phyloP scores from a whole-genome alignment of 2,797 vertebrate genomes.

The Gallirallus australis region DNA sequence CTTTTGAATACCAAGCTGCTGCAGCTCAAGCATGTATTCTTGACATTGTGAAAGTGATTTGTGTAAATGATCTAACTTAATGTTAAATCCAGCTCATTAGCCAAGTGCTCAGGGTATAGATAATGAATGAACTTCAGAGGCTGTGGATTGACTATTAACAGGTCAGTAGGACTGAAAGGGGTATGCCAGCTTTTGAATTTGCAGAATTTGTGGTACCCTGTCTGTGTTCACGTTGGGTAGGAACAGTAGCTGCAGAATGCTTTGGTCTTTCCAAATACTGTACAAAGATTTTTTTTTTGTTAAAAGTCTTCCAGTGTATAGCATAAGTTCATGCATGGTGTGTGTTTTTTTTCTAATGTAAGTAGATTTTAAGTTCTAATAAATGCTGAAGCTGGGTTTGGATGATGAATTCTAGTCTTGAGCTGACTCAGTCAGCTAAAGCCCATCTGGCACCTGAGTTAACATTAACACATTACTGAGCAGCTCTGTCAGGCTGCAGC shows the following conservation, averaged over 20 bases:
- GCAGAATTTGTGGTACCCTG: not conserved
- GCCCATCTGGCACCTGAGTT: not conserved
- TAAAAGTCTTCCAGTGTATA: rapidly evolving
- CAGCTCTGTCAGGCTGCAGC: not conserved
- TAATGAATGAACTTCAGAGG: not conserved
- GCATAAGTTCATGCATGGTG: not conserved
- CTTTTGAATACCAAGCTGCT: not conserved
- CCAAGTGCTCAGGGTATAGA: not conserved
- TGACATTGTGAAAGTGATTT: not conserved
- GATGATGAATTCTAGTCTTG: not conserved
- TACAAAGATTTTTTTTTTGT: not conserved
- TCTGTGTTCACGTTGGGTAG: not conserved
- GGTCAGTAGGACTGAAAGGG: not conserved
- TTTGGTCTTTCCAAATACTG: not conserved
- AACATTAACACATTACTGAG: rapidly evolving
- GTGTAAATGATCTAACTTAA: not conserved
- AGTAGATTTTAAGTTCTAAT: not conserved
- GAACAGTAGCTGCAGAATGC: not conserved
- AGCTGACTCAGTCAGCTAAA: not conserved
- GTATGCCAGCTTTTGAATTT: not conserved
- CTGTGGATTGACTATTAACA: not conserved
- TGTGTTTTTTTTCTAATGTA: not conserved
- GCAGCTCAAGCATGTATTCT: not conserved
- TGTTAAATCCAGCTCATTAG: not conserved
- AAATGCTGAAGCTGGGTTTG: not conserved